phyloP scores from a whole-genome alignment of 2,113 vertebrate genomes.

The Oncorhynchus clarkii region DNA sequence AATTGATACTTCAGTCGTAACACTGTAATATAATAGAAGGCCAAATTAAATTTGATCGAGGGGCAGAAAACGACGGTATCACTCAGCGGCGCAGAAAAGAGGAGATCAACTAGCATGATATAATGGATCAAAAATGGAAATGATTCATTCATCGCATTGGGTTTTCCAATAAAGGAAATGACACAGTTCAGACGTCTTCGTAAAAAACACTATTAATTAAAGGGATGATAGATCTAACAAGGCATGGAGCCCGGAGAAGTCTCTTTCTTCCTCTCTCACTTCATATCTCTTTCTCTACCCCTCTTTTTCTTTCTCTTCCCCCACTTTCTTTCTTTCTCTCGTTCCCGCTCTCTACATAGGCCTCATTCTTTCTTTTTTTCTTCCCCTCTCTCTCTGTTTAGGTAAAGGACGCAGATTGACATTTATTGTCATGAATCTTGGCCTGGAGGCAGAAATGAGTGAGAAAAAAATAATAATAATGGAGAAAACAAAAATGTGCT shows the following conservation, averaged over 20 bases:
- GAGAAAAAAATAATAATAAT: too few species aligned
- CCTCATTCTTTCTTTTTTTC: not conserved
- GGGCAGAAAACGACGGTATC: conserved; percentile 98
- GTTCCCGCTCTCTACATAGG: too few species aligned
- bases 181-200: conserved; percentile 97
- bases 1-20: conserved; percentile 99
- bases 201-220: conserved; percentile 99
- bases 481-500: too few species aligned
- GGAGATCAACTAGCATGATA: conserved; percentile 94
- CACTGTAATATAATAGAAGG: conserved; percentile 96
- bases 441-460: too few species aligned
- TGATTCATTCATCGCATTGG: conserved; percentile 97
- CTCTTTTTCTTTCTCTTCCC: not conserved
- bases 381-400: not conserved
- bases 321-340: not conserved
- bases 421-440: too few species aligned
- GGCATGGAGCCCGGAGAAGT: conserved; percentile 84
- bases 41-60: conserved; percentile 99
- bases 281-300: conserved; percentile 4
- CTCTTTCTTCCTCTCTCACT: conserved; percentile 57
- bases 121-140: conserved; percentile 97
- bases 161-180: conserved; percentile 98
- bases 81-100: conserved; percentile 86
- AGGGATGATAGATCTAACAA: conserved; percentile 98
- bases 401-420: too few species aligned